phyloP scores from a whole-genome alignment of 2,113 vertebrate genomes.

The Sinocyclocheilus anophthalmus region DNA sequence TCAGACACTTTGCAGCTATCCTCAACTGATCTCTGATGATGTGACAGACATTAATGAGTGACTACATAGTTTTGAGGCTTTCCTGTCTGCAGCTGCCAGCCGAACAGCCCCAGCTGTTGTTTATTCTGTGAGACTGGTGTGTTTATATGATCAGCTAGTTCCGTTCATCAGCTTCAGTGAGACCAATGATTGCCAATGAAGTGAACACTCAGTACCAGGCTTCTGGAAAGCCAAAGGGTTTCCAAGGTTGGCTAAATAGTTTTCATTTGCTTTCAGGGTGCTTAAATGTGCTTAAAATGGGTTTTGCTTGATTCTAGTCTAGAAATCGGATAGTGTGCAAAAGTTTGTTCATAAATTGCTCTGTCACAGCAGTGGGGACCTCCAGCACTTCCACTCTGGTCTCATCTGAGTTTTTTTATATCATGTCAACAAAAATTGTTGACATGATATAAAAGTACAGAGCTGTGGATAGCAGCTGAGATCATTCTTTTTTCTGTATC shows the following conservation, averaged over 20 bases:
- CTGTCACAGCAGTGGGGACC: neutral
- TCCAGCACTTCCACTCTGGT: neutral
- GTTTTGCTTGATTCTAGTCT: neutral
- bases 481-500: neutral
- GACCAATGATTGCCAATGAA: conserved; percentile 6
- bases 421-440: neutral
- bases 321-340: neutral
- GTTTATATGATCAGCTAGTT: conserved; percentile 23
- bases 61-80: neutral
- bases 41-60: conserved; percentile 27
- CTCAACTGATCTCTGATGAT: conserved; percentile 16
- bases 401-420: neutral
- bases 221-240: neutral
- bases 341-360: neutral
- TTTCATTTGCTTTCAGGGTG: conserved; percentile 1
- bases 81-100: conserved; percentile 24
- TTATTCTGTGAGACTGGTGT: conserved; percentile 36
- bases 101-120: conserved; percentile 46
- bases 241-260: conserved; percentile 10
- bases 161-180: conserved; percentile 26
- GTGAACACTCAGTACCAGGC: neutral
- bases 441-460: neutral
- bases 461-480: neutral
- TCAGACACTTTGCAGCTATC: conserved; percentile 12
- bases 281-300: neutral